phyloP scores from a whole-genome alignment of 2,113 vertebrate genomes.

The Callospermophilus lateralis region DNA sequence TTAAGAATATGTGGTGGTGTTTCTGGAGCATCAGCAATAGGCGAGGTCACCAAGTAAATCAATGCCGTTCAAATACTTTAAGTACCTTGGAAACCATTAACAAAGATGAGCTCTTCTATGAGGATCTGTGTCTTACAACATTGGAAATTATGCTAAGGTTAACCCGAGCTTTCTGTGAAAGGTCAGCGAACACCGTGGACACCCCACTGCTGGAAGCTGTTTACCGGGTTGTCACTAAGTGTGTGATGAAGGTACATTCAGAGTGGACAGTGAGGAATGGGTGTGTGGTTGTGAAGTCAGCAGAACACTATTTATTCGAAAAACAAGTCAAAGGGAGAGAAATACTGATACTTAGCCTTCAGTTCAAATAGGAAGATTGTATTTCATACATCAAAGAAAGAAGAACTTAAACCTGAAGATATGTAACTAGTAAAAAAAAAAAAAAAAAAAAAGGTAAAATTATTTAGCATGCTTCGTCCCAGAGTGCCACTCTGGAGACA shows the following conservation, averaged over 20 bases:
- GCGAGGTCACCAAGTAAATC: background rate
- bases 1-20: background rate
- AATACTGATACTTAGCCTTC: background rate
- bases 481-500: background rate
- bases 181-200: background rate
- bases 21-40: background rate
- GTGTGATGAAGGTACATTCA: background rate
- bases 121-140: too few relatives aligned
- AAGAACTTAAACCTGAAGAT: background rate
- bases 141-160: background rate
- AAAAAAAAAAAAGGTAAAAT: background rate
- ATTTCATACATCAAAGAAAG: background rate
- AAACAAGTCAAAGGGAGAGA: background rate
- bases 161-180: background rate
- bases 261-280: background rate
- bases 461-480: background rate
- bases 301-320: background rate
- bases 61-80: background rate
- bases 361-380: background rate
- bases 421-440: background rate
- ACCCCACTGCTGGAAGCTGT: background rate
- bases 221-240: background rate
- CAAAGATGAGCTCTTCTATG: background rate
- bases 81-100: background rate
- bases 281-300: background rate